These are phyloP conservation scores for Grapholita molesta DNA, from an alignment of 1,140 invertebrate species.

Conservation along the genomic window DNA sequence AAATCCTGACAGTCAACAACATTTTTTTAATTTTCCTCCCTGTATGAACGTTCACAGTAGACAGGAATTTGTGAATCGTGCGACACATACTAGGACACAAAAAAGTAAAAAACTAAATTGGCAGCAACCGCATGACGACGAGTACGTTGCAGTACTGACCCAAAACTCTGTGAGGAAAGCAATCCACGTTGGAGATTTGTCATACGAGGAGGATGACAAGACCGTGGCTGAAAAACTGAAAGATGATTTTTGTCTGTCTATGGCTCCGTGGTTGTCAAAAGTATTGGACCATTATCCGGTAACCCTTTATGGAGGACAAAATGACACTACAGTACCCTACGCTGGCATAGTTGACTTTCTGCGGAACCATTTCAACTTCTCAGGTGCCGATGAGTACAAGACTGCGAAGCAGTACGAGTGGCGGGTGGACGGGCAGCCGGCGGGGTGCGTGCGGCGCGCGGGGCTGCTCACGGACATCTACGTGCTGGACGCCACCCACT, in stretches of 20 bases:
- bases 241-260: not conserved
- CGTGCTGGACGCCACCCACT: not conserved
- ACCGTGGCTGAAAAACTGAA: not conserved
- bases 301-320: not conserved
- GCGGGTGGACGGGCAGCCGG: not conserved
- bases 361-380: not conserved
- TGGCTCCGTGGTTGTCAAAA: not conserved
- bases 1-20: not conserved
- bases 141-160: not conserved
- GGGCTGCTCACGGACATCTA: not conserved
- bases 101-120: not conserved
- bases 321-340: not conserved
- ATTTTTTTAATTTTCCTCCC: conserved; percentile 62
- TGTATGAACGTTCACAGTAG: conserved; percentile 88
- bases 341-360: conserved; percentile 70
- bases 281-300: not conserved
- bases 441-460: not conserved
- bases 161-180: not conserved
- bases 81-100: too few species aligned
- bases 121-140: not conserved
- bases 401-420: not conserved
- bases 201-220: not conserved
- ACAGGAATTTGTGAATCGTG: too few species aligned
- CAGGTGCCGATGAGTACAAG: not conserved
- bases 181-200: not conserved